phyloP scores from a whole-genome alignment of 2,113 vertebrate genomes.

The Phylloscopus whistleri region DNA sequence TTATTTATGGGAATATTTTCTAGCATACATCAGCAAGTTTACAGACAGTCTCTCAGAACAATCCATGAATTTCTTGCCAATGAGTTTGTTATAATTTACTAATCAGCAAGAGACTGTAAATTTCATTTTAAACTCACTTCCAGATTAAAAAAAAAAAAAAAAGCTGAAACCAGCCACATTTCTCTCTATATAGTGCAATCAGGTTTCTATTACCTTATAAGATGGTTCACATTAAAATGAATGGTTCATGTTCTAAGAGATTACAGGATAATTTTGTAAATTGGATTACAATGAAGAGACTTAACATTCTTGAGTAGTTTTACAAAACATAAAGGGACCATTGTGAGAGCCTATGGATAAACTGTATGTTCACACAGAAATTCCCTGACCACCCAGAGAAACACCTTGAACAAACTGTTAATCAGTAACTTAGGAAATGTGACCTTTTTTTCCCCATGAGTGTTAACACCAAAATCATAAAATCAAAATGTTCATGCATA shows the following conservation, averaged over 20 bases:
- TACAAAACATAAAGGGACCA: neutral
- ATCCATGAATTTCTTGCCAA: neutral
- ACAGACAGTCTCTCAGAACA: neutral
- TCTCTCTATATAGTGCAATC: neutral
- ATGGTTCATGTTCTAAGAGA: neutral
- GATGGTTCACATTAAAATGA: neutral
- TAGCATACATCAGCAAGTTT: neutral
- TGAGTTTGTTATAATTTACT: neutral
- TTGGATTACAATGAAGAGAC: neutral
- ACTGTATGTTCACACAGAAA: neutral
- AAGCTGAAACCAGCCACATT: neutral
- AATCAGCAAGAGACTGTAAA: neutral
- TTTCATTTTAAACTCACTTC: neutral
- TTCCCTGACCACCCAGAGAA: neutral
- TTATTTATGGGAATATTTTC: neutral
- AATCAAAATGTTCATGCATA: neutral
- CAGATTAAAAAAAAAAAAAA: neutral
- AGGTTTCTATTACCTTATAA: neutral
- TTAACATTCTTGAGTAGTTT: slow-evolving; percentile 1
- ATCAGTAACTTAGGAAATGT: neutral
- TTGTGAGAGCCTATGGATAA: neutral
- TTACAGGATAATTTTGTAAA: slow-evolving; percentile 23
- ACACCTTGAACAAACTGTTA: neutral
- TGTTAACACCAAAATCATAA: neutral
- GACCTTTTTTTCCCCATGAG: neutral